These are phyloP conservation scores for Homarus americanus DNA, from an alignment of 1,140 invertebrate species.

Conservation along the genomic window DNA sequence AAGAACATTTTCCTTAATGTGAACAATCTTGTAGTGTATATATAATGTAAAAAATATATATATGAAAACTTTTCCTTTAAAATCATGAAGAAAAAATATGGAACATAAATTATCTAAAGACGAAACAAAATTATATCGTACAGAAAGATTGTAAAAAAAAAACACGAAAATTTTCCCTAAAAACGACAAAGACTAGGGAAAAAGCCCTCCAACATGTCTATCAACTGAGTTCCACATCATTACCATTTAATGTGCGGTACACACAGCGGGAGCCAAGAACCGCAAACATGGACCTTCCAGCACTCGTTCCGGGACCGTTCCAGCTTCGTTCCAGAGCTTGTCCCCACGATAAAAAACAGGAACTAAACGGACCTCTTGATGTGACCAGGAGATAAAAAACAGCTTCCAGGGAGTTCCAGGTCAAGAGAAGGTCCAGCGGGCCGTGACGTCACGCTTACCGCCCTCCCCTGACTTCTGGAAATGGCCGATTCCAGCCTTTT, in stretches of 20 bases:
- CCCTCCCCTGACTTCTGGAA: constrained; percentile 39
- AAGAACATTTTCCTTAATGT: no score
- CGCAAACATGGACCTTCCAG: constrained; percentile 27
- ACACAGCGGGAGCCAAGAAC: neutral
- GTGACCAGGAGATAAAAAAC: constrained; percentile 46
- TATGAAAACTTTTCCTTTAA: no score
- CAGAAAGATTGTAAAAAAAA: no score
- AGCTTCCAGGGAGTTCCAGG: constrained; percentile 43
- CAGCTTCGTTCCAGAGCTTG: constrained; percentile 10
- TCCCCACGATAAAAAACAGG: constrained; percentile 17
- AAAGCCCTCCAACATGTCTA: constrained; percentile 34
- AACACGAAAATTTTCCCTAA: no score
- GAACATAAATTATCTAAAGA: no score
- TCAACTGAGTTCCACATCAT: constrained; percentile 54
- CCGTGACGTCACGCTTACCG: constrained; percentile 53
- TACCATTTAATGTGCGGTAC: constrained; percentile 23
- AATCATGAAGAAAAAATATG: no score
- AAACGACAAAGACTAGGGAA: no score
- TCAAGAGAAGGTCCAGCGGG: constrained; percentile 43
- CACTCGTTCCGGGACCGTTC: neutral
- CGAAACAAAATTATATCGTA: no score
- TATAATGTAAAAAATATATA: no score
- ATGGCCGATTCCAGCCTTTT: constrained; percentile 27
- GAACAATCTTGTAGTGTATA: no score
- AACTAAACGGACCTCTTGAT: constrained; percentile 20